Conservation (phyloP, 2,888 invertebrate species). For the Drosophila neonasuta region DNA sequence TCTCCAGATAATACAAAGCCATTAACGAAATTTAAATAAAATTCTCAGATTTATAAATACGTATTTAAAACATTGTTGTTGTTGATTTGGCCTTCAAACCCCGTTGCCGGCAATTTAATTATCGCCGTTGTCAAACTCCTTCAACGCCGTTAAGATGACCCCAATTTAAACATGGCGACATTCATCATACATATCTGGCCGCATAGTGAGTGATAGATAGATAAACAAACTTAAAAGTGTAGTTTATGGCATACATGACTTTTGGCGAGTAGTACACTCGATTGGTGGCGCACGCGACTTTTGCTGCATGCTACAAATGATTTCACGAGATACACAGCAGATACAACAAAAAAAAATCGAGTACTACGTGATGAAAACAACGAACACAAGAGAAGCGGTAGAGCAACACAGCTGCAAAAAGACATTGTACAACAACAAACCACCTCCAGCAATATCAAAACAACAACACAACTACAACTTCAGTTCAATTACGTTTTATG, state of each 20-base stretch:
- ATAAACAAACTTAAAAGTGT: constrained; percentile 9
- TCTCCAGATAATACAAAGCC: constrained; percentile 3
- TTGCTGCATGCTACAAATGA: constrained; percentile 53
- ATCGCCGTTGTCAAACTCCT: constrained; percentile 11
- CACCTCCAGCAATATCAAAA: constrained; percentile 37
- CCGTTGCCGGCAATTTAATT: constrained; percentile 28
- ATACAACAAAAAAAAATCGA: constrained; percentile 31
- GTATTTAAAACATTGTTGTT: neutral
- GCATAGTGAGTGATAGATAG: constrained; percentile 7
- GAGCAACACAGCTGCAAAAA: constrained; percentile 37
- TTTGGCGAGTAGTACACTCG: constrained; percentile 48
- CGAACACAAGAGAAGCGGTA: constrained; percentile 56
- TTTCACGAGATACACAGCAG: constrained; percentile 32
- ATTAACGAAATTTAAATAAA: constrained; percentile 15
- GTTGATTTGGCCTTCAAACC: neutral
- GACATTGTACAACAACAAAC: constrained; percentile 24
- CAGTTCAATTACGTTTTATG: constrained; percentile 57
- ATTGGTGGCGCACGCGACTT: constrained; percentile 67
- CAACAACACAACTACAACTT: constrained; percentile 36
- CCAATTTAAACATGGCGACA: constrained; percentile 38
- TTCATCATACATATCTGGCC: constrained; percentile 30
- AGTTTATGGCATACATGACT: constrained; percentile 70
- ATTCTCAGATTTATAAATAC: constrained; percentile 14
- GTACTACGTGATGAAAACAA: constrained; percentile 68
- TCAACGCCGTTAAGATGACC: constrained; percentile 49